Percentiles rank a stretch among this genome's conserved stretches.
These are phyloP conservation scores for Danio choprae DNA, from an alignment of 2,797 vertebrate genomes.

Conservation along the genomic window DNA sequence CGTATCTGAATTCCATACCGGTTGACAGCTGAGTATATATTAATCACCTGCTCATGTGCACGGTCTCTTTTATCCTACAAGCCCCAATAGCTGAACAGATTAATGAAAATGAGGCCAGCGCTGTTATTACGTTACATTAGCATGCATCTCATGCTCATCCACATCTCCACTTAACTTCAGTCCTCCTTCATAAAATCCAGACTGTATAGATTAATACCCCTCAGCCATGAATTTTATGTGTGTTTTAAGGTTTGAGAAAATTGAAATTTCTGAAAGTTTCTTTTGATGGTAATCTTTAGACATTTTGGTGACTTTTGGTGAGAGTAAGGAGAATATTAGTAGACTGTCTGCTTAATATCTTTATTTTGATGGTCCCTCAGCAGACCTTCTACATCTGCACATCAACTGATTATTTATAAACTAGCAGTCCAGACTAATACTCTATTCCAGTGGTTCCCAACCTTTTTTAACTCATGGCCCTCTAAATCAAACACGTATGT, in stretches of 20 bases:
- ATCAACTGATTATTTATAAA: too few species aligned
- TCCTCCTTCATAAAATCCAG: slow-evolving; percentile 24
- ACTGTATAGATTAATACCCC: neutral
- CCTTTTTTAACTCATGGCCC: too few species aligned
- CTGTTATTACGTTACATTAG: slow-evolving; percentile 50
- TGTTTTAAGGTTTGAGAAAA: slow-evolving; percentile 1
- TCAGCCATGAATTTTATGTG: neutral
- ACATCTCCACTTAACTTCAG: slow-evolving; percentile 32
- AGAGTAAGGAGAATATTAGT: slow-evolving; percentile 6
- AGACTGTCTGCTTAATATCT: neutral
- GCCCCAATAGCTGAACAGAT: slow-evolving; percentile 45
- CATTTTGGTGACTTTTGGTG: too few species aligned
- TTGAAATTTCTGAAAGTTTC: neutral
- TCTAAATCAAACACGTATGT: too few species aligned
- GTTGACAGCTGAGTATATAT: slow-evolving; percentile 53
- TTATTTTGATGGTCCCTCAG: too few species aligned
- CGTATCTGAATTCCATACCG: slow-evolving; percentile 50
- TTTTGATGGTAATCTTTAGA: too few species aligned
- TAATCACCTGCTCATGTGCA: slow-evolving; percentile 62
- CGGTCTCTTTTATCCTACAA: slow-evolving; percentile 39
- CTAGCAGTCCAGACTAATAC: too few species aligned
- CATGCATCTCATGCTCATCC: slow-evolving; percentile 44
- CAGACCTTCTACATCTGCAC: too few species aligned
- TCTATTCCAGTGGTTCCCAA: too few species aligned
- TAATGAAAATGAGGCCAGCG: slow-evolving; percentile 48